A percentile compares a stretch with the other conserved stretches of the same genome.
Evolutionary conservation across 2,113 vertebrate genomes (phyloP).

Genomic region (Gymnogyps californianus): DNA sequence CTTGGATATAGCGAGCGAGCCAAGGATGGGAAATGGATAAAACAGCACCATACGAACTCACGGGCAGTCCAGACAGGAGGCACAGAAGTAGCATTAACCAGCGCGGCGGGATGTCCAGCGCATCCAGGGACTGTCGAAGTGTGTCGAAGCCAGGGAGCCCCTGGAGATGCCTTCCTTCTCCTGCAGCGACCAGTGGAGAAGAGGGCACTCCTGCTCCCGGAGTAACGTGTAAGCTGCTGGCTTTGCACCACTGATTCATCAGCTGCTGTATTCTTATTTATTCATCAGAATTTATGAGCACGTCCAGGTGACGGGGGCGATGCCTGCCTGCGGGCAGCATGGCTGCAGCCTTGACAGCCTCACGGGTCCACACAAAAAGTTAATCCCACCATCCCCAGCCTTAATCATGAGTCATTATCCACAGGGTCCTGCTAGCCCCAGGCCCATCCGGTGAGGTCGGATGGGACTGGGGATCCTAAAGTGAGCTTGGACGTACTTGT

Average conservation of each 20-base stretch:
- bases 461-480: background rate
- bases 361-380: background rate
- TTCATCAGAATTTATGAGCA: background rate
- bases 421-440: background rate
- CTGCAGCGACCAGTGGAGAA: background rate
- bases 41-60: background rate
- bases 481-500: background rate
- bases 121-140: background rate
- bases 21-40: background rate
- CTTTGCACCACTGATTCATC: background rate
- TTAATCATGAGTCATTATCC: background rate
- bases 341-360: background rate
- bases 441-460: background rate
- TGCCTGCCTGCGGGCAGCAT: background rate
- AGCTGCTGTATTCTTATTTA: background rate
- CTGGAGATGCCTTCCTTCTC: background rate
- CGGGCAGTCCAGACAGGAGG: background rate
- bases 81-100: background rate
- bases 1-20: background rate
- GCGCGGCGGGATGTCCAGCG: background rate
- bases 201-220: rapidly evolving
- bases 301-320: rapidly evolving
- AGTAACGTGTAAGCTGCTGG: background rate
- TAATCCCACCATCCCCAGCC: background rate
- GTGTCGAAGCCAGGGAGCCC: background rate